Evolutionary conservation across 2,888 invertebrate genomes (phyloP).

Genomic region (Abscondita cerata): DNA sequence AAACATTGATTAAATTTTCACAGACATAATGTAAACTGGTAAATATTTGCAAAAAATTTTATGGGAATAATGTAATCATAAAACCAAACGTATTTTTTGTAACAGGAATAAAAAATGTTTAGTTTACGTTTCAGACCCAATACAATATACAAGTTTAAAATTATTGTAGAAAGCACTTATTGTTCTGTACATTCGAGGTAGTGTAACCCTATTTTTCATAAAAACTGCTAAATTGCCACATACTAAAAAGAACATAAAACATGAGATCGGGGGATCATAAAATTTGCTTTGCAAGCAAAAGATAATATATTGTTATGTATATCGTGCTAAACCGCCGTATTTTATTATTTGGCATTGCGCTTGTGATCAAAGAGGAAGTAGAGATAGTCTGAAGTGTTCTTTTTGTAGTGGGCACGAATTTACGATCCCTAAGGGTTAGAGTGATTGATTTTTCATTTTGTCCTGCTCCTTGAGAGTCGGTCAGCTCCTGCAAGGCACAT

Average conservation of each 20-base stretch:
- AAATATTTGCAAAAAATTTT: no score
- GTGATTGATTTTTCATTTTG: constrained; percentile 26
- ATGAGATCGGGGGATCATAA: constrained; percentile 7
- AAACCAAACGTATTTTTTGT: no score
- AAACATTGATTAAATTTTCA: no score
- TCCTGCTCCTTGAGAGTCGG: constrained; percentile 15
- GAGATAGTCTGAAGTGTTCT: constrained; percentile 26
- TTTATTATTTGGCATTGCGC: constrained; percentile 18
- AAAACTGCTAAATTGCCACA: constrained; percentile 5
- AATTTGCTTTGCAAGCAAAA: constrained; percentile 18
- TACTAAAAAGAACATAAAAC: constrained; percentile 4
- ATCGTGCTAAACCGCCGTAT: constrained; percentile 15
- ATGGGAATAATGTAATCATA: no score
- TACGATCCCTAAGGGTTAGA: constrained; percentile 28
- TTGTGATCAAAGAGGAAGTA: constrained; percentile 22
- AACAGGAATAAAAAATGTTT: no score
- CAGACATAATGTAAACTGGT: no score
- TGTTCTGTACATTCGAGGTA: background rate
- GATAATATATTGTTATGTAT: constrained; percentile 14
- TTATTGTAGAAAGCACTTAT: no score
- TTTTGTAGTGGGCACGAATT: constrained; percentile 27
- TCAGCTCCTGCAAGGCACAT: constrained; percentile 12
- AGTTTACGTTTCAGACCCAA: no score
- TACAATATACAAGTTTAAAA: no score
- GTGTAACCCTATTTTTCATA: background rate